Conservation (phyloP, 2,113 vertebrate genomes). For the Phodopus roborovskii region DNA sequence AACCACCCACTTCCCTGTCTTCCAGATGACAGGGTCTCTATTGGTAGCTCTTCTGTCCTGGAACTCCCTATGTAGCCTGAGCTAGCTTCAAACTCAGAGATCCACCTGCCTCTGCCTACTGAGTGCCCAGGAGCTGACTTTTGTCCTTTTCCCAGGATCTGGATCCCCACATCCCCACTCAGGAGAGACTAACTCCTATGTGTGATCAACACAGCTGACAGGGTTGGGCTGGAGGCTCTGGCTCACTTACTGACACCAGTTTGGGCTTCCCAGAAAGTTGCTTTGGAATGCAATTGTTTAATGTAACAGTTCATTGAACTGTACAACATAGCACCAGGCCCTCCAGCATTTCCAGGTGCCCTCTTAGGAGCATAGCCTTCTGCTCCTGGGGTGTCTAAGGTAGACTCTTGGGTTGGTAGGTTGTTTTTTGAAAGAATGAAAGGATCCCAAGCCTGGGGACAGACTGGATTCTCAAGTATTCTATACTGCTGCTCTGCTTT, state of each 20-base stretch:
- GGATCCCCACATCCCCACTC: background rate
- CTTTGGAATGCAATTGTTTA: conserved; percentile 76
- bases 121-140: background rate
- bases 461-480: background rate
- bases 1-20: conserved; percentile 72
- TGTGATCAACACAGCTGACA: rapidly evolving
- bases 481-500: background rate
- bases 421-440: conserved; percentile 27
- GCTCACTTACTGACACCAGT: conserved; percentile 62
- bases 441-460: background rate
- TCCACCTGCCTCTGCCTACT: background rate
- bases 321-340: background rate
- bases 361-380: background rate
- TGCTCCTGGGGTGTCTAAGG: background rate
- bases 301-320: conserved; percentile 36
- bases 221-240: conserved; percentile 13
- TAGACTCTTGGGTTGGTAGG: background rate
- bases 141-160: conserved; percentile 54
- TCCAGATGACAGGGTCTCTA: background rate
- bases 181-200: conserved; percentile 18
- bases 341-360: background rate
- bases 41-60: background rate
- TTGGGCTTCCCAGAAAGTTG: conserved; percentile 70
- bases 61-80: background rate
- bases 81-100: background rate